Conservation (phyloP, 2,888 invertebrate genomes). For the Cheilosia pagana region DNA sequence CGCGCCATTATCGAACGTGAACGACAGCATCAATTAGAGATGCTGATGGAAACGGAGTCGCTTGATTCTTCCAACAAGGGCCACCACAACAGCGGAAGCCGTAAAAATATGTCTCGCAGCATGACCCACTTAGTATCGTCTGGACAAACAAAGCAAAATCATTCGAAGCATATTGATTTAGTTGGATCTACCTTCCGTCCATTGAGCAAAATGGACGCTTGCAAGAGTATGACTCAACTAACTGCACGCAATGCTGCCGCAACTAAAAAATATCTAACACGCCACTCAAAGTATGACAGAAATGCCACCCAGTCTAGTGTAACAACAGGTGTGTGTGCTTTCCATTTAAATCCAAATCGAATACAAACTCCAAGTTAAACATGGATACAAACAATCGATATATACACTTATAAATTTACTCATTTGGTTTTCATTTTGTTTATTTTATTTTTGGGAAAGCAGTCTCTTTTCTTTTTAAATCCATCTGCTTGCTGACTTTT, state of each 20-base stretch:
- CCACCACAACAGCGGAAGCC: slow-evolving; percentile 78
- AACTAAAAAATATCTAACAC: slow-evolving; percentile 83
- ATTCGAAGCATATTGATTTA: slow-evolving; percentile 77
- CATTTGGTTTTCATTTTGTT: slow-evolving; percentile 70
- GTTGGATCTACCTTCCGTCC: slow-evolving; percentile 81
- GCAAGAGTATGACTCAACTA: slow-evolving; percentile 85
- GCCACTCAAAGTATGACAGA: slow-evolving; percentile 70
- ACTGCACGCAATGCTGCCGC: slow-evolving; percentile 78
- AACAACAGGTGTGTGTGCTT: slow-evolving; percentile 82
- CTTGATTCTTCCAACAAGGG: slow-evolving; percentile 77
- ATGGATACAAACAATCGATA: slow-evolving; percentile 61
- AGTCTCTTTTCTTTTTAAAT: slow-evolving; percentile 71
- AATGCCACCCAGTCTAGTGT: slow-evolving; percentile 76
- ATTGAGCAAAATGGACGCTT: slow-evolving; percentile 82
- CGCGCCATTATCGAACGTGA: slow-evolving; percentile 83
- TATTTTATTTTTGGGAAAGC: slow-evolving; percentile 67
- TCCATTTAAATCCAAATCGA: slow-evolving; percentile 65
- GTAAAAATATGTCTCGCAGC: slow-evolving; percentile 86
- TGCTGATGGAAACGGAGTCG: slow-evolving; percentile 82
- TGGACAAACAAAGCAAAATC: slow-evolving; percentile 59
- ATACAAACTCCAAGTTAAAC: slow-evolving; percentile 75
- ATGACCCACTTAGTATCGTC: slow-evolving; percentile 87
- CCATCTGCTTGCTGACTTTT: slow-evolving; percentile 55
- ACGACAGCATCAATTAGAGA: slow-evolving; percentile 81
- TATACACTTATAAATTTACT: slow-evolving; percentile 46